A percentile compares a stretch with the other conserved stretches of the same genome.
phyloP scores from a whole-genome alignment of 2,113 vertebrate species.

The Callorhinus ursinus region DNA sequence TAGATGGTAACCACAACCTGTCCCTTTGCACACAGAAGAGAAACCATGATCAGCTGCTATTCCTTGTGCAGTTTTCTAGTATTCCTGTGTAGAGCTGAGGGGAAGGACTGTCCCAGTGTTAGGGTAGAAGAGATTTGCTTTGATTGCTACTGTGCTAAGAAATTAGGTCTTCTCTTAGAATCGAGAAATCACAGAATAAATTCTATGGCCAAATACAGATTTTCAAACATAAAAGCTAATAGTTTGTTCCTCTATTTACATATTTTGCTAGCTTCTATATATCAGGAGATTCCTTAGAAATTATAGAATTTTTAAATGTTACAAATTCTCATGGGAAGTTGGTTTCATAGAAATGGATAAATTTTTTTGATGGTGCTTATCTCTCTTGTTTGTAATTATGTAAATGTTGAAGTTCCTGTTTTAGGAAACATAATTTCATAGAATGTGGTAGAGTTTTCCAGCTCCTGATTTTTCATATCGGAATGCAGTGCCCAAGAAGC shows the following conservation, averaged over 20 bases:
- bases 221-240: constrained; percentile 46
- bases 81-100: neutral
- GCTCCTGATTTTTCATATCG: neutral
- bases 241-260: constrained; percentile 13
- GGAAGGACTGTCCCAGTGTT: neutral
- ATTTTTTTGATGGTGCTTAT: neutral
- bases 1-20: neutral
- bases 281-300: constrained; percentile 36
- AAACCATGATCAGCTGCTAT: neutral
- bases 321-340: neutral
- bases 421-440: neutral
- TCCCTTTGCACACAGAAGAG: neutral
- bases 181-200: neutral
- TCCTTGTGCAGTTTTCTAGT: neutral
- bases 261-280: constrained; percentile 43
- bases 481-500: neutral
- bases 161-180: constrained; percentile 30
- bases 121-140: neutral
- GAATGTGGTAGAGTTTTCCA: neutral
- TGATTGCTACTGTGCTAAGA: neutral
- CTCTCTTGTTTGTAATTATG: neutral
- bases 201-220: constrained; percentile 21
- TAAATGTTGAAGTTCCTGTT: neutral
- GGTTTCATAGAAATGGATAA: constrained; percentile 34
- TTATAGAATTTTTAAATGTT: constrained; percentile 50